A percentile compares a stretch with the other conserved stretches of the same genome.
These are phyloP conservation scores for Semotilus atromaculatus DNA, from an alignment of 2,797 vertebrate species.

Conservation along the genomic window DNA sequence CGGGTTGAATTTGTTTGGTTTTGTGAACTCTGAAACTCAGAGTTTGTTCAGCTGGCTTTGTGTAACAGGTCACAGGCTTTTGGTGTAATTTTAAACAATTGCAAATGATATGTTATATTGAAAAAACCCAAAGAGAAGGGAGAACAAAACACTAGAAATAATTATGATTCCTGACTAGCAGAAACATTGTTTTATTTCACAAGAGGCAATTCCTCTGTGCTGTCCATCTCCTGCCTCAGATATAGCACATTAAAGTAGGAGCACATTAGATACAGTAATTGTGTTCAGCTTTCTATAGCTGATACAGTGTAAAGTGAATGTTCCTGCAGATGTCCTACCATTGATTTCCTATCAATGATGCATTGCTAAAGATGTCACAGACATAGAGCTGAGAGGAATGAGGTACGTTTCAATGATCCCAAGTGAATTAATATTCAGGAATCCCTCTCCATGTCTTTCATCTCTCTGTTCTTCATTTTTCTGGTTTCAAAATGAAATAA, in stretches of 20 bases:
- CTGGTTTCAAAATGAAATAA: constrained; percentile 6
- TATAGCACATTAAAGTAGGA: not conserved
- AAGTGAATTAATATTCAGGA: not conserved
- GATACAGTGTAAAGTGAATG: not conserved
- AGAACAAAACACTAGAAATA: not conserved
- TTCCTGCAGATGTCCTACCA: constrained; percentile 1
- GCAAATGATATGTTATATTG: not conserved
- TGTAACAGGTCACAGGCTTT: not conserved
- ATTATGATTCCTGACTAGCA: not conserved
- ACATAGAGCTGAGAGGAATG: not conserved
- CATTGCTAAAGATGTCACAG: constrained; percentile 12
- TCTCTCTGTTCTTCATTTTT: not conserved
- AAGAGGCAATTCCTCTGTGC: not conserved
- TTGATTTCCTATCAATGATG: not conserved
- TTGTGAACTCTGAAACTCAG: not conserved
- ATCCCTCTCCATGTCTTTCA: not conserved
- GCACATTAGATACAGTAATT: not conserved
- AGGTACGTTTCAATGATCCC: not conserved
- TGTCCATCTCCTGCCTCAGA: not conserved
- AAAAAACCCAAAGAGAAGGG: not conserved
- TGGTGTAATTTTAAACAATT: not conserved
- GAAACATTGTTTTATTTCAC: constrained; percentile 3
- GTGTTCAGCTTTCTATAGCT: constrained; percentile 1
- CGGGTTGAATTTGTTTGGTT: not conserved
- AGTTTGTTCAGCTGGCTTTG: not conserved